phyloP scores from a whole-genome alignment of 2,113 vertebrate genomes.

The Aleadryas rufinucha region DNA sequence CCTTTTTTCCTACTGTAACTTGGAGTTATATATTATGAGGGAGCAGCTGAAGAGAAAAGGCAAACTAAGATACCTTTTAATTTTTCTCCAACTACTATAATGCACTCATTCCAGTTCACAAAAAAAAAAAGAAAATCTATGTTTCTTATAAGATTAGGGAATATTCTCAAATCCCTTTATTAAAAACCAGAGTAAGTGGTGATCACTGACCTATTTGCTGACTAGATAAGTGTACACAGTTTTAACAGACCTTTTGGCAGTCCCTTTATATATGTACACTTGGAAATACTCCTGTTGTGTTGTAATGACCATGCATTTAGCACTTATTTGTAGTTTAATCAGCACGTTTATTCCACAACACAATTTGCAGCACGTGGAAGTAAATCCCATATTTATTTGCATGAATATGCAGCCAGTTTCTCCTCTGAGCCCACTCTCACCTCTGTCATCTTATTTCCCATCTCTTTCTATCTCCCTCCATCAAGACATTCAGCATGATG shows the following conservation, averaged over 20 bases:
- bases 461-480: neutral
- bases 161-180: slow-evolving; percentile 52
- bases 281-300: neutral
- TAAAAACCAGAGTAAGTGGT: slow-evolving; percentile 20
- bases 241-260: neutral
- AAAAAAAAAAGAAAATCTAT: slow-evolving; percentile 25
- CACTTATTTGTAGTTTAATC: neutral
- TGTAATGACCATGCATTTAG: neutral
- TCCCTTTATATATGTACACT: neutral
- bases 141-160: slow-evolving; percentile 18
- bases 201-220: slow-evolving; percentile 9
- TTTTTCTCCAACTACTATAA: neutral
- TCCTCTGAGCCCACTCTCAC: neutral
- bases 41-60: neutral
- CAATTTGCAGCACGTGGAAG: neutral
- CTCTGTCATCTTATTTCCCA: neutral
- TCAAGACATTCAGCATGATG: neutral
- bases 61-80: neutral
- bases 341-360: neutral
- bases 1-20: neutral
- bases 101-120: neutral
- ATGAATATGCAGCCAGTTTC: neutral
- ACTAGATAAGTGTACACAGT: neutral
- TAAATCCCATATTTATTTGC: neutral
- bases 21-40: neutral